Conservation (phyloP, 1,140 invertebrate species). For the Drosophila kepulauana region DNA sequence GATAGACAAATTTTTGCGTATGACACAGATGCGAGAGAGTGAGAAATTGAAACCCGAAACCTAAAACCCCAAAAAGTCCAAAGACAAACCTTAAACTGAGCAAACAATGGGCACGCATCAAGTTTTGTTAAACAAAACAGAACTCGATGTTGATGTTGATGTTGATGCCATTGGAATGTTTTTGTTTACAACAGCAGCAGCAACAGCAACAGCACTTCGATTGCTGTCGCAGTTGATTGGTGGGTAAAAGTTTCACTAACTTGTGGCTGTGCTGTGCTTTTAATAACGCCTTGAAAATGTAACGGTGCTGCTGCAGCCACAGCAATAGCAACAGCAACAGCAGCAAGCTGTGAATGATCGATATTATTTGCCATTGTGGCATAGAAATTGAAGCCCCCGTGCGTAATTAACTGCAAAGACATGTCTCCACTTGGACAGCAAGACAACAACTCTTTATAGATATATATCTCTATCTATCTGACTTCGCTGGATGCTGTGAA, state of each 20-base stretch:
- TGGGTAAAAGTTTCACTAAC: slow-evolving; percentile 66
- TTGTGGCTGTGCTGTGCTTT: slow-evolving; percentile 43
- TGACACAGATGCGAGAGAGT: slow-evolving; percentile 45
- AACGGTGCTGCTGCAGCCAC: slow-evolving; percentile 59
- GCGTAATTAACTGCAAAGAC: slow-evolving; percentile 76
- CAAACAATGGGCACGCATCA: slow-evolving; percentile 63
- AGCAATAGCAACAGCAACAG: slow-evolving; percentile 5
- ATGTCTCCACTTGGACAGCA: slow-evolving; percentile 53
- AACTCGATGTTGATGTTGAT: slow-evolving; percentile 34
- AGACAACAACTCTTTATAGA: slow-evolving; percentile 7
- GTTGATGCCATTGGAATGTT: slow-evolving; percentile 57
- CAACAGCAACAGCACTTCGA: slow-evolving; percentile 12
- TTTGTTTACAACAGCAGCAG: slow-evolving; percentile 40
- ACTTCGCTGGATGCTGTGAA: slow-evolving; percentile 69
- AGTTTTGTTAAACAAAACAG: slow-evolving; percentile 47
- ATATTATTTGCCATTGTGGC: slow-evolving; percentile 81
- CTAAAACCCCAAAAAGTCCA: slow-evolving; percentile 13
- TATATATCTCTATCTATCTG: slow-evolving; percentile 20
- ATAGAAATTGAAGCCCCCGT: slow-evolving; percentile 67
- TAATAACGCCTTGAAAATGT: slow-evolving; percentile 66
- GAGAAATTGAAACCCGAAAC: slow-evolving; percentile 28
- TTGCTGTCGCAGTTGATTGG: slow-evolving; percentile 18
- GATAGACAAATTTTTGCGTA: slow-evolving; percentile 68
- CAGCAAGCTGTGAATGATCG: slow-evolving; percentile 65
- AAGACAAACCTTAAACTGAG: slow-evolving; percentile 18